Conservation (phyloP, 2,113 vertebrate species). For the Gymnobelideus leadbeateri region DNA sequence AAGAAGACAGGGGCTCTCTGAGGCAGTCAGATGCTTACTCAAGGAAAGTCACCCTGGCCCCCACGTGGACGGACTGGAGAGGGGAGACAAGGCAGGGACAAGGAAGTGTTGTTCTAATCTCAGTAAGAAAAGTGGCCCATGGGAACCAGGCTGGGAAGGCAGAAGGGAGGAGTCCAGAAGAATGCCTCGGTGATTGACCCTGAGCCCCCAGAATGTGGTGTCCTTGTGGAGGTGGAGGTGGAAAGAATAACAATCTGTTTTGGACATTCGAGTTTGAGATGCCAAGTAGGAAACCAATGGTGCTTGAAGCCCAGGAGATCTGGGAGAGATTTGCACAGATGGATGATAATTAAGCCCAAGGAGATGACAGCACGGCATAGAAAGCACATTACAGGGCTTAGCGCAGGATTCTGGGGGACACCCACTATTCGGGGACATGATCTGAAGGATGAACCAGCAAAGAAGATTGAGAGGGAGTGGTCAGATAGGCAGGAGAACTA, state of each 20-base stretch:
- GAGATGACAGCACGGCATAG: not conserved
- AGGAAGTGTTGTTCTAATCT: no score
- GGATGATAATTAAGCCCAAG: not conserved
- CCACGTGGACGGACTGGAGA: not conserved
- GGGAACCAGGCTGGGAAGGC: not conserved
- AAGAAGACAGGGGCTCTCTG: no score
- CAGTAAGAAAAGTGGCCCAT: not conserved
- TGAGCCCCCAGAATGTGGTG: not conserved
- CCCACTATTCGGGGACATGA: not conserved
- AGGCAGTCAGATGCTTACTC: no score
- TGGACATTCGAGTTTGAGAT: not conserved
- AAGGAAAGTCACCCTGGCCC: not conserved
- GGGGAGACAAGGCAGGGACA: not conserved
- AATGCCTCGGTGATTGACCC: not conserved
- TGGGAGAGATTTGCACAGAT: not conserved
- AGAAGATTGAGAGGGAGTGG: not conserved
- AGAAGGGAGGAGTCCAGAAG: no score
- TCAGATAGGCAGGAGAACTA: not conserved
- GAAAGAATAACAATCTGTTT: not conserved
- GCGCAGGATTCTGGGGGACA: not conserved
- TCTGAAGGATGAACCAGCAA: not conserved
- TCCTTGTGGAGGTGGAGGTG: not conserved
- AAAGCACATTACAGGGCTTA: not conserved
- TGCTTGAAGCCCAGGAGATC: not conserved
- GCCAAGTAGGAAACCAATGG: not conserved